phyloP scores from a whole-genome alignment of 2,888 invertebrate species.

The Mesorhabditis belari region DNA sequence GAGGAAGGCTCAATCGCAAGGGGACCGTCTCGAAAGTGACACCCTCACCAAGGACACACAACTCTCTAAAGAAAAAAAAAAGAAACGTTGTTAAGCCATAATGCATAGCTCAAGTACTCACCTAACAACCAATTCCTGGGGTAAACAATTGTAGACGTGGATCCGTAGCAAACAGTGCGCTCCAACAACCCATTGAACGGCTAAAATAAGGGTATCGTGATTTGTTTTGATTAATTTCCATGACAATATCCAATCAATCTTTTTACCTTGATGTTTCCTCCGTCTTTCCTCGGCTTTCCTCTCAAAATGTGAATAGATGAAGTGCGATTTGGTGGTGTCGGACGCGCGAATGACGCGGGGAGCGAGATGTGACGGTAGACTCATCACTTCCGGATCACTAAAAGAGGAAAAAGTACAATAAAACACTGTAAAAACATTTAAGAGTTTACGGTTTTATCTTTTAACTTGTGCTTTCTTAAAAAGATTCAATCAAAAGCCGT shows the following conservation, averaged over 20 bases:
- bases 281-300: constrained; percentile 17
- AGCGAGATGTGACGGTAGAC: constrained; percentile 40
- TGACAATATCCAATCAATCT: not conserved
- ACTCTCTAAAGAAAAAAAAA: constrained; percentile 22
- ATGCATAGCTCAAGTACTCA: not conserved
- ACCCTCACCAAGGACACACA: constrained; percentile 40
- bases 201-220: constrained; percentile 6
- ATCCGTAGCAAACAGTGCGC: constrained; percentile 29
- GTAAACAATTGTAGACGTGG: constrained; percentile 23
- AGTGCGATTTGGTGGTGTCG: constrained; percentile 27
- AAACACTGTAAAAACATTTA: too few species aligned
- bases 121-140: constrained; percentile 21
- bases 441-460: too few species aligned
- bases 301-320: constrained; percentile 50
- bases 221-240: not conserved
- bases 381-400: constrained; percentile 36
- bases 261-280: constrained; percentile 1
- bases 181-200: constrained; percentile 40
- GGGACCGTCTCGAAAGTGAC: constrained; percentile 45
- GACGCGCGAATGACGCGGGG: constrained; percentile 31
- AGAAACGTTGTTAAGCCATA: not conserved
- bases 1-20: constrained; percentile 39
- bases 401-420: constrained; percentile 9
- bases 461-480: too few species aligned
- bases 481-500: too few species aligned